Base-by-base conservation (phyloP, 2,888 invertebrate genomes). In the Synanthedon andrenaeformis region DNA sequence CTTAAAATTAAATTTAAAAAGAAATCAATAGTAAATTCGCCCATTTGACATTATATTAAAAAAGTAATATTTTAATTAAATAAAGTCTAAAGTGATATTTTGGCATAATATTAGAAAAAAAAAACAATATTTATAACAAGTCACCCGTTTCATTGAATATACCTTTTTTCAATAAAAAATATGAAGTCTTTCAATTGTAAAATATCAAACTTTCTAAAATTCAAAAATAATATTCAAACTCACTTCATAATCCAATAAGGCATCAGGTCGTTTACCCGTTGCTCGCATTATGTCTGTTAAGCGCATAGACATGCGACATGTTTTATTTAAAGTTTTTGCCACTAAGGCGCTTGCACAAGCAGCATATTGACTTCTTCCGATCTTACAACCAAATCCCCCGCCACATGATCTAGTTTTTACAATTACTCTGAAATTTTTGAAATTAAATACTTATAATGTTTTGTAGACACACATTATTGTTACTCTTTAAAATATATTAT, bases 361-460 rank as follows among this genome's bases (percentile, higher is more conserved):
- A n/a, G 60, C 61, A 55, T 63, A 69, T 52, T 60, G 59, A 3
- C 61, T 57, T 42, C 74, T 63, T 41, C 59, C 58, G 53, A 74
- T 69, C 59, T 74, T 74, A 51, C 64, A 60, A 8, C 74, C 74
- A 58, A 74, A 74, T 49, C 55, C 73, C 17, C 74, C 74, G 4
- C 74, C 74, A 54, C 70, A 71, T 50, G 75, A 59, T 55, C 69
- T 57, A 19, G 63, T 67, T 58, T 65, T 66, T 1, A 74, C 62
- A 17, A 59, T 63, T 8, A 74, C 57, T 52, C 73, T 74, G 54
- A 23, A 66, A 72, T 52, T 45, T 6, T 14, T 13, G 6, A 45
- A 13, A n/a, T 45, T 45, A 45, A n/a, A 45, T 45, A 45, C n/a
- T n/a, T n/a, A n/a, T n/a, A n/a, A n/a, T n/a, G n/a, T 45, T 14